A percentile compares a stretch with the other conserved stretches of the same genome.
Conservation (phyloP, 1,140 invertebrate species). For the Coptotermes formosanus region DNA sequence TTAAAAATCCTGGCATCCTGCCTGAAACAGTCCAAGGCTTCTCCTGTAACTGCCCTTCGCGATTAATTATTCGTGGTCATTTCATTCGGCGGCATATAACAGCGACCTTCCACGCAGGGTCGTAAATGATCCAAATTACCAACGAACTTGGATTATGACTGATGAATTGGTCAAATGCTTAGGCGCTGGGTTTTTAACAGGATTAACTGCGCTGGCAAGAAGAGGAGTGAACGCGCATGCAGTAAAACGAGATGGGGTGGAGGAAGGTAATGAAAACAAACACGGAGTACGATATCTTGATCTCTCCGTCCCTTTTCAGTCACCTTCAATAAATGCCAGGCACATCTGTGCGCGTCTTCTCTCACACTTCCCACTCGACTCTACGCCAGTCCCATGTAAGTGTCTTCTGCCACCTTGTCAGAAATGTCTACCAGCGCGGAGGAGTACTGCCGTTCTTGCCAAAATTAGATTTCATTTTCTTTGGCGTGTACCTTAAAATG, state of each 20-base stretch:
- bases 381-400: neutral
- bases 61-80: no score
- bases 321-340: neutral
- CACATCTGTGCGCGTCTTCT: neutral
- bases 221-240: no score
- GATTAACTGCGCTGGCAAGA: no score
- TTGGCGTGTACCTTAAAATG: neutral
- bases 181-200: no score
- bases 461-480: neutral
- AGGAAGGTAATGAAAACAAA: neutral
- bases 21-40: no score
- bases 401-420: neutral
- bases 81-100: no score
- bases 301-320: neutral
- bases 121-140: no score
- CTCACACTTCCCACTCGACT: neutral
- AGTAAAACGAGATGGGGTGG: neutral
- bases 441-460: neutral
- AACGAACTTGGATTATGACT: no score
- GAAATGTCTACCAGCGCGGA: neutral
- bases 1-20: no score
- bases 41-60: no score
- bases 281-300: neutral
- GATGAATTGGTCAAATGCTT: no score
- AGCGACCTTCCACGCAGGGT: no score